A percentile compares a stretch with the other conserved stretches of the same genome.
phyloP scores from a whole-genome alignment of 2,113 vertebrate genomes.

The Pelvicachromis taeniatus region DNA sequence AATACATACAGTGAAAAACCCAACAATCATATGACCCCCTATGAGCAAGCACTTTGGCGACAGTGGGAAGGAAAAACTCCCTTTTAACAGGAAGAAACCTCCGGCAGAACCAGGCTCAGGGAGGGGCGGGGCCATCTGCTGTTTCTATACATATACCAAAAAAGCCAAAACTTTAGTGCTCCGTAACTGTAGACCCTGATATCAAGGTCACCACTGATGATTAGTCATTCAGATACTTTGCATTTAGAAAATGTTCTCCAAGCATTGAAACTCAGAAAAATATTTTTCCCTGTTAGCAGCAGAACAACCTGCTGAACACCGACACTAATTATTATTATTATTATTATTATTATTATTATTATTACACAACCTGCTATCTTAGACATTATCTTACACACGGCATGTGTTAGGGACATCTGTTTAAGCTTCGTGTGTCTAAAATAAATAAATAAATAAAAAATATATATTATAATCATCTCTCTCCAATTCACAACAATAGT shows the following conservation, averaged over 20 bases:
- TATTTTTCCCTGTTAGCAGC: neutral
- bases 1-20: too few species aligned
- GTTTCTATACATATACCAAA: fast-evolving
- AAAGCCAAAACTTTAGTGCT: neutral
- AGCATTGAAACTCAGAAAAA: neutral
- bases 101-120: too few species aligned
- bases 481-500: fast-evolving
- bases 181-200: neutral
- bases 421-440: neutral
- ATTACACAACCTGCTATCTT: too few species aligned
- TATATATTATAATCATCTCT: neutral
- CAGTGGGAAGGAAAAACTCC: too few species aligned
- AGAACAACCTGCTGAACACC: neutral
- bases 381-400: neutral
- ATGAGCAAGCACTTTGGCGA: too few species aligned
- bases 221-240: neutral
- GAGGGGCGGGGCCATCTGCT: too few species aligned
- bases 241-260: neutral
- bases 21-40: too few species aligned
- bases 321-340: too few species aligned
- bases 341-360: too few species aligned
- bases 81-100: too few species aligned
- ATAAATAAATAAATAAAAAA: too few species aligned
- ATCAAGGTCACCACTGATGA: neutral
- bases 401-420: neutral